A percentile compares a stretch with the other conserved stretches of the same genome.
Conservation (phyloP, 2,797 vertebrate species). For the Acipenser ruthenus region DNA sequence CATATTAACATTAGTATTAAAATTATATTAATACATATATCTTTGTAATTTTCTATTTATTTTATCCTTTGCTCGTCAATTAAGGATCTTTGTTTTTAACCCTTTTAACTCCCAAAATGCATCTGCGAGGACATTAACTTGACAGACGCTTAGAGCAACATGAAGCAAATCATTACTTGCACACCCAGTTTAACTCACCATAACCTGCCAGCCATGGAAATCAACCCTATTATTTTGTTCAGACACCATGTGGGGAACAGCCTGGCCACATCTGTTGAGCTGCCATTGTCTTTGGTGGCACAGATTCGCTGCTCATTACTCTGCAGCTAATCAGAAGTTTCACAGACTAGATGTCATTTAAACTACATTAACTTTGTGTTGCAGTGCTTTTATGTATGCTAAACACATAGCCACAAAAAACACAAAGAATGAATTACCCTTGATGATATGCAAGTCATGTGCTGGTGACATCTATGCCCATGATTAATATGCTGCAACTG, state of each 20-base stretch:
- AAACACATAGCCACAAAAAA: constrained; percentile 7
- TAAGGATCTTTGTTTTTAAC: no score
- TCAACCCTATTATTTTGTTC: not conserved
- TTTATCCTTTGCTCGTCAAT: no score
- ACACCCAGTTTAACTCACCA: not conserved
- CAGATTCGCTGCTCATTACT: constrained; percentile 7
- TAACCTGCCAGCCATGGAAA: not conserved
- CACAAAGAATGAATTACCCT: constrained; percentile 14
- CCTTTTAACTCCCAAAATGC: no score
- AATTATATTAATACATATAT: no score
- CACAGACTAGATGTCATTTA: constrained; percentile 18
- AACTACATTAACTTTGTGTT: constrained; percentile 11
- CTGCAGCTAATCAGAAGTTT: constrained; percentile 17
- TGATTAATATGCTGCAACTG: constrained; percentile 11
- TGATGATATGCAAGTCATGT: constrained; percentile 13
- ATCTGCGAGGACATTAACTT: no score
- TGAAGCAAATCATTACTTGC: not conserved
- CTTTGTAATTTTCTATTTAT: no score
- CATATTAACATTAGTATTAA: no score
- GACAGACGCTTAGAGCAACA: no score
- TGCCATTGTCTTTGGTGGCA: not conserved
- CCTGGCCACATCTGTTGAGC: constrained; percentile 14
- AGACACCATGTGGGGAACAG: not conserved
- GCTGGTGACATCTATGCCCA: constrained; percentile 9
- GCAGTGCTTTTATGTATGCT: not conserved